Percentiles rank a stretch among this genome's conserved stretches.
Conservation (phyloP, 2,797 vertebrate genomes). For the Sebastes nivosus region DNA sequence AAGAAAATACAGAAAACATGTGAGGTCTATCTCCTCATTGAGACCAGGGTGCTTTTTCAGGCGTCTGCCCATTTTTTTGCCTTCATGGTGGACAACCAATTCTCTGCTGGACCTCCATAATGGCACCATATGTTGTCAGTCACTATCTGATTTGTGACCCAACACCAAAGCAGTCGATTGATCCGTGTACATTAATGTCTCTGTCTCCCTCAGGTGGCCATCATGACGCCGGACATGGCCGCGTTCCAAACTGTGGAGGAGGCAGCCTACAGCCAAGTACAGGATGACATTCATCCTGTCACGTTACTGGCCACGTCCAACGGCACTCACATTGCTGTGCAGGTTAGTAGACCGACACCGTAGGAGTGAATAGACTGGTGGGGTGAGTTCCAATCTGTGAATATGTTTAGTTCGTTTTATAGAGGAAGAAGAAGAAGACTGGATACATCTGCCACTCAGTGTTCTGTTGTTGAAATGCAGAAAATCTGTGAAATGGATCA, state of each 20-base stretch:
- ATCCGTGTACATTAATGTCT: background rate
- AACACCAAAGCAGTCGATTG: background rate
- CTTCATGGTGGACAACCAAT: background rate
- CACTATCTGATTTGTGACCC: background rate
- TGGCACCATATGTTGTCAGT: background rate
- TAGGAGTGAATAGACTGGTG: background rate
- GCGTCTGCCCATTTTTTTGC: background rate
- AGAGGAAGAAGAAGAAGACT: background rate
- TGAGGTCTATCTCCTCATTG: background rate
- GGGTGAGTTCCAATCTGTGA: background rate
- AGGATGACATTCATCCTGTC: constrained; percentile 90
- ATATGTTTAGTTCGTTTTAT: background rate
- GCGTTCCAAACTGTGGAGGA: constrained; percentile 92
- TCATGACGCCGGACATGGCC: constrained; percentile 96
- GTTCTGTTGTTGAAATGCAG: background rate
- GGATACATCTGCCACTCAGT: background rate
- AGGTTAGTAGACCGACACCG: constrained; percentile 81
- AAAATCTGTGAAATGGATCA: background rate
- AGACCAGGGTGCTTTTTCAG: background rate
- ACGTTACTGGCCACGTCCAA: constrained; percentile 97
- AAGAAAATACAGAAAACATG: no score
- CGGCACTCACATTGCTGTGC: constrained; percentile 99
- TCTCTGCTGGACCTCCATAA: background rate
- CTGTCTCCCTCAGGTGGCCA: constrained; percentile 89
- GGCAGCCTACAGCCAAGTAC: constrained; percentile 89